phyloP scores from a whole-genome alignment of 2,888 invertebrate species.

The Macropis europaea region DNA sequence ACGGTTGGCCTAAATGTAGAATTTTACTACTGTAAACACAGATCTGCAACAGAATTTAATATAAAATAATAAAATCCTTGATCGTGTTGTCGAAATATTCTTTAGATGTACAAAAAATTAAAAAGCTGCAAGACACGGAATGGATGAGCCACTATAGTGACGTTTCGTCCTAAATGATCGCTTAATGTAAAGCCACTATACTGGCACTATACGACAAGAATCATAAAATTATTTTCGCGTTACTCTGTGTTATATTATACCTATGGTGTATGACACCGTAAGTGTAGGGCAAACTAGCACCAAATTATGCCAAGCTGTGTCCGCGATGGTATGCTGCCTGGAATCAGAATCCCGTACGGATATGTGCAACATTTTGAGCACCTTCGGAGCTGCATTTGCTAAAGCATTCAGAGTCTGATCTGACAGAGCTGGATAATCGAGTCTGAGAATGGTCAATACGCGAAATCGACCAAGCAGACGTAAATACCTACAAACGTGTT shows the following conservation, averaged over 20 bases:
- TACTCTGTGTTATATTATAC: slow-evolving; percentile 57
- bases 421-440: slow-evolving; percentile 80
- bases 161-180: too few species aligned
- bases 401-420: slow-evolving; percentile 78
- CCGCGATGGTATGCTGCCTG: slow-evolving; percentile 77
- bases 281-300: slow-evolving; percentile 77
- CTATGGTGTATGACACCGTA: slow-evolving; percentile 77
- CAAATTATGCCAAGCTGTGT: slow-evolving; percentile 79
- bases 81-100: too few species aligned
- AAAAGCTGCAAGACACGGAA: too few species aligned
- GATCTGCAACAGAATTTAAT: background rate
- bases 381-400: slow-evolving; percentile 75
- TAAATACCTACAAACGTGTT: slow-evolving; percentile 76
- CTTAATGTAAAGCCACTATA: background rate
- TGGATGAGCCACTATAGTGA: too few species aligned
- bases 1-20: too few species aligned
- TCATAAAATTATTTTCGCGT: slow-evolving; percentile 19
- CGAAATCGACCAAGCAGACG: slow-evolving; percentile 77
- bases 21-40: too few species aligned
- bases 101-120: too few species aligned
- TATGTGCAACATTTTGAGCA: slow-evolving; percentile 77
- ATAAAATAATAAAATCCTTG: background rate
- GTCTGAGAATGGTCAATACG: slow-evolving; percentile 76
- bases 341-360: slow-evolving; percentile 79
- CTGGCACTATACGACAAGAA: background rate